phyloP scores from a whole-genome alignment of 2,113 vertebrate species.

The Felis chaus region DNA sequence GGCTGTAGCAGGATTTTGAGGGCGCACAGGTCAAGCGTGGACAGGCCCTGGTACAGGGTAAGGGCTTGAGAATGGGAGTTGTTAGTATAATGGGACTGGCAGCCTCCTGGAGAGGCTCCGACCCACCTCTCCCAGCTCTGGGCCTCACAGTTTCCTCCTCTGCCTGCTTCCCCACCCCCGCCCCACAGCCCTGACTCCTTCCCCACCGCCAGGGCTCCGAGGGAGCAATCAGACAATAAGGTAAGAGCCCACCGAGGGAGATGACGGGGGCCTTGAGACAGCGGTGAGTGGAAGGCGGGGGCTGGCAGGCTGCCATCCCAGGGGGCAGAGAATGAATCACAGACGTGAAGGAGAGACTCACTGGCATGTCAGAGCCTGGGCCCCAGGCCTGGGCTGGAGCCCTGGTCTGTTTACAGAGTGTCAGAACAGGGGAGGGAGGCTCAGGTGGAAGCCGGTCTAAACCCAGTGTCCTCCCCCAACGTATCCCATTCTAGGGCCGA shows the following conservation, averaged over 20 bases:
- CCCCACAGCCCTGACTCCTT: background rate
- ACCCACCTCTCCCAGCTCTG: background rate
- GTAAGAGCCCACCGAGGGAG: background rate
- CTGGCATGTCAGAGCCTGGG: background rate
- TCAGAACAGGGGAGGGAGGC: background rate
- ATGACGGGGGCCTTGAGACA: background rate
- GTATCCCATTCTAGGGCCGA: background rate
- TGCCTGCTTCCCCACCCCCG: background rate
- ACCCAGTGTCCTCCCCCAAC: background rate
- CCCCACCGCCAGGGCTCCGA: background rate
- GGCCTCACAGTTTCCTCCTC: background rate
- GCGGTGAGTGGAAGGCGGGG: background rate
- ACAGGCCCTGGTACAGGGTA: background rate
- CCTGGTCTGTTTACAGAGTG: background rate
- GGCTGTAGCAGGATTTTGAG: background rate
- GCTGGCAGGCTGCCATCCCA: background rate
- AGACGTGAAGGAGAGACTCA: conserved; percentile 3
- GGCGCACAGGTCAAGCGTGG: background rate
- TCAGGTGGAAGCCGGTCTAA: background rate
- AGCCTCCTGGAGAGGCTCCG: background rate
- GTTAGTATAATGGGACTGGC: background rate
- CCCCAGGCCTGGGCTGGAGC: conserved; percentile 34
- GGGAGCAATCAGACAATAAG: conserved; percentile 62
- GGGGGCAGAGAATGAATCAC: conserved; percentile 19
- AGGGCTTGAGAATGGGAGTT: background rate